Evolutionary conservation across 2,888 invertebrate genomes (phyloP).

Genomic region (Zaprionus obscuricornis): DNA sequence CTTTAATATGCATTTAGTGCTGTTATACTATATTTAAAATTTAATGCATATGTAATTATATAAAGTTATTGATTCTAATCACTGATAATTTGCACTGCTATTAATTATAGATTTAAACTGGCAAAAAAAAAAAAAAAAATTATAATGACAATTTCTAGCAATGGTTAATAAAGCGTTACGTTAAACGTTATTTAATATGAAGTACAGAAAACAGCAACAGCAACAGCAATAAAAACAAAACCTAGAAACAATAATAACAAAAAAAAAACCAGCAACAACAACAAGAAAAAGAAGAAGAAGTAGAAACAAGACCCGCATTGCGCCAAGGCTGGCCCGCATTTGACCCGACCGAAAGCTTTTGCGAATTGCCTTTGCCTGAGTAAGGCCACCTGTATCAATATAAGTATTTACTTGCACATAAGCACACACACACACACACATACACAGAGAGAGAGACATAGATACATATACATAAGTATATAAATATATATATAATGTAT

Average conservation of each 20-base stretch:
- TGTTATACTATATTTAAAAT: too few species aligned
- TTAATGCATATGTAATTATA: background rate
- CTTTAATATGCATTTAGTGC: too few species aligned
- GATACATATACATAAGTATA: background rate
- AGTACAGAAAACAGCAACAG: too few species aligned
- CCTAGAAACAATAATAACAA: too few species aligned
- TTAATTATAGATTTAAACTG: constrained; percentile 13
- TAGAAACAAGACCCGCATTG: background rate
- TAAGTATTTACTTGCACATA: constrained; percentile 36
- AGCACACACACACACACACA: constrained; percentile 10
- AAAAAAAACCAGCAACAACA: too few species aligned
- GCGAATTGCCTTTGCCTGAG: constrained; percentile 36
- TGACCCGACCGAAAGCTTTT: constrained; percentile 54
- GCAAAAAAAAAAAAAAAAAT: too few species aligned
- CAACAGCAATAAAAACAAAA: too few species aligned
- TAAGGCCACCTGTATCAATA: constrained; percentile 67
- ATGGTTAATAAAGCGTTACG: too few species aligned
- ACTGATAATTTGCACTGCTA: constrained; percentile 26
- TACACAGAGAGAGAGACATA: constrained; percentile 9
- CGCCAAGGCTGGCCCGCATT: constrained; percentile 65
- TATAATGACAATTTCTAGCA: too few species aligned
- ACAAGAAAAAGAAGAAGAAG: too few species aligned
- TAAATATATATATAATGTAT: constrained; percentile 8
- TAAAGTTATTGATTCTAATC: too few species aligned
- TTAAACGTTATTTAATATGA: too few species aligned